These are phyloP conservation scores for Ischnura elegans DNA, from an alignment of 2,888 invertebrate species.

Conservation along the genomic window DNA sequence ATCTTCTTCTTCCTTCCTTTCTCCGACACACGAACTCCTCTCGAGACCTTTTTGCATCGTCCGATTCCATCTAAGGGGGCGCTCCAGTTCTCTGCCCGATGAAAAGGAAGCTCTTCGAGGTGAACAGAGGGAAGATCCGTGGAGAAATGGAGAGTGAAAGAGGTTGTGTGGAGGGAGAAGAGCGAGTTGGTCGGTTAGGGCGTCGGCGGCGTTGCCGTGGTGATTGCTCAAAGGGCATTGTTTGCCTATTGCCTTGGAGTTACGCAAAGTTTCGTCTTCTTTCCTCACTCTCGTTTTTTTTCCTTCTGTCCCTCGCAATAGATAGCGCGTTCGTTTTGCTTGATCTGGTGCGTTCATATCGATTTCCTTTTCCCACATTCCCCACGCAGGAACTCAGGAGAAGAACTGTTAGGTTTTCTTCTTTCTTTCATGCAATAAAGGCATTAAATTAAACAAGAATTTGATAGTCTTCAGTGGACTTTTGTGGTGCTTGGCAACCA, in stretches of 20 bases:
- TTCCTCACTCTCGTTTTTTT: not conserved
- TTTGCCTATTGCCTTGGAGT: not conserved
- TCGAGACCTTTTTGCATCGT: conserved; percentile 19
- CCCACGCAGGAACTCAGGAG: not conserved
- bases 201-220: not conserved
- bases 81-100: not conserved
- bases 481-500: no score
- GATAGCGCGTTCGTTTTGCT: not conserved
- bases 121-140: not conserved
- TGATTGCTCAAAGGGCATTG: not conserved
- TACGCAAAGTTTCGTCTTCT: not conserved
- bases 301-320: not conserved
- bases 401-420: no score
- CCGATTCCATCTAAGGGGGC: not conserved
- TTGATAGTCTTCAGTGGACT: no score
- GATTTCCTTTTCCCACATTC: not conserved
- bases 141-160: not conserved
- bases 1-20: not conserved
- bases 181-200: not conserved
- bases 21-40: not conserved
- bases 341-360: not conserved
- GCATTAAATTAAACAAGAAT: no score
- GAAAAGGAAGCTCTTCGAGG: not conserved
- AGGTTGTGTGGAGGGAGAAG: not conserved
- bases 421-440: no score